Evolutionary conservation across 2,888 invertebrate species (phyloP).

Genomic region (Stenolophus ochropezus): DNA sequence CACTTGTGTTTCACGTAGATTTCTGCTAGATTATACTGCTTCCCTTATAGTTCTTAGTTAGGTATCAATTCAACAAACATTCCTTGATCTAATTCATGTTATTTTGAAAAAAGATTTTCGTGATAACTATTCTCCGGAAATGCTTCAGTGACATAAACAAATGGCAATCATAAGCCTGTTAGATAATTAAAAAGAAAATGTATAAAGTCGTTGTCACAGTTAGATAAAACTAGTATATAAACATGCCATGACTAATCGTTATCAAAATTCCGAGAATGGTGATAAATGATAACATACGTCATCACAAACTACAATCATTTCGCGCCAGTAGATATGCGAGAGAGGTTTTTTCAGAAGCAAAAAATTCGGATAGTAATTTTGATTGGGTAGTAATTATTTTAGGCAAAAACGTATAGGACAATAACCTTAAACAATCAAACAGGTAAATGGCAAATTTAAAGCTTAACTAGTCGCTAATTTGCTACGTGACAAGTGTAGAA

Average conservation of each 20-base stretch:
- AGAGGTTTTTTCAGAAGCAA: background rate
- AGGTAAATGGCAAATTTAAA: too few species aligned
- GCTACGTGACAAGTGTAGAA: too few species aligned
- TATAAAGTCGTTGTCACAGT: conserved; percentile 8
- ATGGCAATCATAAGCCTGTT: background rate
- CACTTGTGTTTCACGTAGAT: too few species aligned
- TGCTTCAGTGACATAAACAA: background rate
- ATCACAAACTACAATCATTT: background rate
- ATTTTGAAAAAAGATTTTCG: background rate
- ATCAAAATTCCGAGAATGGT: background rate
- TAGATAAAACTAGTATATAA: background rate
- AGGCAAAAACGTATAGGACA: background rate
- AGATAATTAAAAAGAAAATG: background rate
- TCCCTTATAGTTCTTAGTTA: too few species aligned
- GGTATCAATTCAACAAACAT: too few species aligned
- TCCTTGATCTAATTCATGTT: background rate
- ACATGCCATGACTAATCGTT: background rate
- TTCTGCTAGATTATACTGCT: too few species aligned
- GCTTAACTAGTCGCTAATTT: too few species aligned
- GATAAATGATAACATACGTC: background rate
- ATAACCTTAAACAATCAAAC: too few species aligned
- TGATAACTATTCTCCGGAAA: background rate
- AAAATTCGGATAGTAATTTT: background rate
- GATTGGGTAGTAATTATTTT: background rate
- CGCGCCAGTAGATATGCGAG: background rate